Evolutionary conservation across 2,888 invertebrate species (phyloP), one percentile per base, ranked within the genome.

Genomic region (Cyclophora punctaria): DNA sequence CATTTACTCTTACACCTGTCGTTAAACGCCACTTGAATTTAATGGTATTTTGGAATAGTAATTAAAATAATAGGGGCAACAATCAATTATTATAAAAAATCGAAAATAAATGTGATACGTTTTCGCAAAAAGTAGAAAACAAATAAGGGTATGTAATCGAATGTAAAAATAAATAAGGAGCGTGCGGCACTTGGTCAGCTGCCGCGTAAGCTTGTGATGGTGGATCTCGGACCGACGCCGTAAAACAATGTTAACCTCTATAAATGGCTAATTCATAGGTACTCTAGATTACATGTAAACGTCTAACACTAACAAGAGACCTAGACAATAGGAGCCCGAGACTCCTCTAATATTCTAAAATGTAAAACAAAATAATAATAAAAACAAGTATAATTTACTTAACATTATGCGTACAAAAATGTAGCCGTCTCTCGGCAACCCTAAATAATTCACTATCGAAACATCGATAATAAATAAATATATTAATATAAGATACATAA

Each of bases 361-460:
- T 66, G 68, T 73, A 76, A 79, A 81, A 78, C 74, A 76, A 80
- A 50, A 78, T 74, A 78, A 78, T 74, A 78, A 83, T 80, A 83
- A 84, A 85, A 86, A 85, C 83, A 83, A 84, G 79, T 86, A 81
- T 85, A 87, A 86, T 83, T 85, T 84, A 86, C 86, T 86, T 86
- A 86, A 80, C 74, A 83, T 84, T 83, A 87, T 82, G 85, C 86
- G 80, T 86, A 85, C 78, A 87, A 87, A 84, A 84, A 75, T 73
- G 73, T 83, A 83, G 77, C 75, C 75, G 59, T 77, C 80, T 59
- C 69, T 70, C 33, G 44, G 44, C 44, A 34, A 37, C 70, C 70
- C 75, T 76, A 75, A 69, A 73, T 77, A 73, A 37, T 37, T 37
- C 73, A 68, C 68, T 73, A 76, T 76, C 75, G 69, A 78, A 75